Percentiles rank a stretch among this genome's conserved stretches.
phyloP scores from a whole-genome alignment of 92 coral and sea anemone species.

The Bergia puertoricense region DNA sequence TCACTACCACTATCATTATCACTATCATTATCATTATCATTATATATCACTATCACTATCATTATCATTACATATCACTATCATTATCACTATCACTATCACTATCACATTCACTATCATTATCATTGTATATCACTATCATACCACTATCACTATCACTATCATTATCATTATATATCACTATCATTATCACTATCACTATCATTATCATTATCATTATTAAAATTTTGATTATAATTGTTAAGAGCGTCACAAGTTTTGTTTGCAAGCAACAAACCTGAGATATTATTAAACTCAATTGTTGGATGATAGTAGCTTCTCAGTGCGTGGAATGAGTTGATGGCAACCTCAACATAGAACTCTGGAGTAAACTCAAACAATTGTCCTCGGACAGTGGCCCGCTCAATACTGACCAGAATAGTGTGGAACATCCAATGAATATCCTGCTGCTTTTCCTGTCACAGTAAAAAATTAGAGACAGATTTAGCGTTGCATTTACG shows the following conservation, averaged over 20 bases:
- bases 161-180: no score
- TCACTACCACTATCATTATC: no score
- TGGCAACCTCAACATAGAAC: slow-evolving; percentile 89
- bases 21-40: no score
- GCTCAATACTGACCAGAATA: slow-evolving; percentile 73
- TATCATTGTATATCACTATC: no score
- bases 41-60: no score
- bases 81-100: no score
- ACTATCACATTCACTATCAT: no score
- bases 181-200: no score
- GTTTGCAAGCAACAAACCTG: slow-evolving; percentile 60
- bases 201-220: not conserved
- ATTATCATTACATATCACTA: no score
- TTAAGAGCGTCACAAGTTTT: no score
- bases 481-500: no score
- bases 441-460: slow-evolving; percentile 84
- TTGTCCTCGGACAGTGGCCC: slow-evolving; percentile 62
- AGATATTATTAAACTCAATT: slow-evolving; percentile 68
- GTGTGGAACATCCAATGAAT: slow-evolving; percentile 91
- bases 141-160: not conserved
- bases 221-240: no score
- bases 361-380: slow-evolving; percentile 94
- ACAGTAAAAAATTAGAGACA: not conserved
- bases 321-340: slow-evolving; percentile 88
- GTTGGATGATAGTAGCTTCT: slow-evolving; percentile 91